Base-by-base conservation (phyloP, 1,140 invertebrate genomes). In the Subanguina moxae region DNA sequence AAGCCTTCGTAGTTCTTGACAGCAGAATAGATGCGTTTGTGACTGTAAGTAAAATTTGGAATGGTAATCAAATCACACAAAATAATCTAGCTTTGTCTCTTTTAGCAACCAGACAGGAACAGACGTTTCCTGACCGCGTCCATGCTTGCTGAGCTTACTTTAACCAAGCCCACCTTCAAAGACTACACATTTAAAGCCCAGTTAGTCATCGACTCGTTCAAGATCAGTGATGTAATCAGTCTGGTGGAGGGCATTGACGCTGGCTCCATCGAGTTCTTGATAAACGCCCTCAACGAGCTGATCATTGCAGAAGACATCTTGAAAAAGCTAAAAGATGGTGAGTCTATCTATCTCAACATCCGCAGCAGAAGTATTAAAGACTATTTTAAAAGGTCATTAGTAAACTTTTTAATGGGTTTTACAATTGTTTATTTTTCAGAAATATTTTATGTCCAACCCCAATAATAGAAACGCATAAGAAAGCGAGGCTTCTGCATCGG, bases 221-320 rank as follows among this genome's bases (percentile, higher is more conserved):
- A 81, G 32, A 76, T 79, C 56, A 62, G 58, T n/a, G 68, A 79
- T 68, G 77, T 79, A 13, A 72, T 80, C 8, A 80, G 77, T 13
- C 56, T 79, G 46, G 79, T 81, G 5, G 81, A 83, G 52, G 79
- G 79, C 15, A 81, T 81, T 46, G 81, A 81, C 62, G 81, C 80
- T 19, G 66, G 70, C n/a, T 80, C 76, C 11, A 71, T 81, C 9
- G 79, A 81, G 52, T 81, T 81, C 48, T 62, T 81, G 21, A 78
- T 81, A 1, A 81, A 82, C 62, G 79, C 79, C 9, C 70, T 81
- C n/a, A 81, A 83, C 23, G 79, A 81, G 15, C 66, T 81, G 9
- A 79, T 81, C 56, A 78, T 81, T 19, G 73, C 78, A 15, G 82
- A 81, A 5, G 79, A 81, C 46, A 83, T 81, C 68, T 62, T 72